Base-by-base conservation (phyloP, 2,113 vertebrate genomes). In the Cephalopterus ornatus region DNA sequence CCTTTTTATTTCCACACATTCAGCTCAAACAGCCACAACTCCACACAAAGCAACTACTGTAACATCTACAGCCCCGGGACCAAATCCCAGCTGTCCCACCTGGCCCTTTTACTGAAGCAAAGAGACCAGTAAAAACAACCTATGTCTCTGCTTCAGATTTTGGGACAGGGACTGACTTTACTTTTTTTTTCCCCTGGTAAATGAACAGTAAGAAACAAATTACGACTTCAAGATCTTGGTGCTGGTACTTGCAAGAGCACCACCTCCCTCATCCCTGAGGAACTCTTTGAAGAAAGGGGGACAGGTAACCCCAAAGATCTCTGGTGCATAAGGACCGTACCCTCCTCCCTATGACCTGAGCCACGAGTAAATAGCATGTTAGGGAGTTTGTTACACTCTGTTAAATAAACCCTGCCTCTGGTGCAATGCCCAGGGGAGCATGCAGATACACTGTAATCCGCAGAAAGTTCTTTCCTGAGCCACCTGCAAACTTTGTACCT, bases 401-500 rank as follows among this genome's bases (percentile, higher is more conserved):
- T 41, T 65, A 80, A 71, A 73, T 32, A 33, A 35, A 88, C 35
- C 41, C 73, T 74, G 47, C 73, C 79, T 86, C 93, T 95, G 96
- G 90, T 91, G 82, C 95, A 97, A 83, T 92, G 85, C 82, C 68
- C 89, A 39, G 68, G 84, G 78, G 72, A 82, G 56, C 93, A 96
- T 56, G 94, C 88, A 96, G 82, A 68, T 94, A 52, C 22, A 74
- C 37, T 21, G 41, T 26, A 77, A 81, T 94, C 91, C 33, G 0
- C 95, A 91, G 92, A 95, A 97, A 98, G 96, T 98, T 97, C 94
- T 79, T 77, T 56, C 35, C 72, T 49, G 49, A 95, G 89, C 89
- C 84, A 93, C 92, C 80, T 95, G 92, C 80, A 96, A 96, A 95
- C 90, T 95, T 96, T 73, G 81, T 50, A 46, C 89, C 71, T 96